These are phyloP conservation scores for Alsophila aescularia DNA, from an alignment of 2,888 invertebrate species.

Conservation along the genomic window DNA sequence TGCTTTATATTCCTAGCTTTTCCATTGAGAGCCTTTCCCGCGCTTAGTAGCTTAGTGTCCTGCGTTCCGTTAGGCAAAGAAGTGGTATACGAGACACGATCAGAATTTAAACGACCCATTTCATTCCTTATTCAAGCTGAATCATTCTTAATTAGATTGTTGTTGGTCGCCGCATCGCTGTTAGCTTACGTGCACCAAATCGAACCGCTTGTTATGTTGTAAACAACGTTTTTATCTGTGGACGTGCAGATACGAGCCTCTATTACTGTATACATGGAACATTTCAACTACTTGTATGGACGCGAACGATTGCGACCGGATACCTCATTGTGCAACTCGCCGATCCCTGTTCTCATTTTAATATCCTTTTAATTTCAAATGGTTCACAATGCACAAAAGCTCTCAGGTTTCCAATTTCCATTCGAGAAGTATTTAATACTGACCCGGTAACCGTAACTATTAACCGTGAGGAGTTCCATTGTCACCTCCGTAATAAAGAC, in stretches of 20 bases:
- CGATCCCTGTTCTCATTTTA: slow-evolving; percentile 50
- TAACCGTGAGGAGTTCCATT: slow-evolving; percentile 7
- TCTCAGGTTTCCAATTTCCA: slow-evolving; percentile 5
- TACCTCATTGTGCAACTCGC: slow-evolving; percentile 62
- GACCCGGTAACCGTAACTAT: background rate
- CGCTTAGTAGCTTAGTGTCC: slow-evolving; percentile 37
- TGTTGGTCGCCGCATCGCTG: slow-evolving; percentile 43
- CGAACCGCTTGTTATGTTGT: slow-evolving; percentile 45
- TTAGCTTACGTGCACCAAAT: slow-evolving; percentile 48
- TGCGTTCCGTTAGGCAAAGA: slow-evolving; percentile 54
- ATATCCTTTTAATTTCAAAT: slow-evolving; percentile 24
- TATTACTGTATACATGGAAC: slow-evolving; percentile 35
- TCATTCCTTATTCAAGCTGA: slow-evolving; percentile 54
- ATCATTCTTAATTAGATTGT: slow-evolving; percentile 59
- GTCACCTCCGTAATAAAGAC: background rate
- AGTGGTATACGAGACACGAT: slow-evolving; percentile 45
- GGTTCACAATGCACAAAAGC: slow-evolving; percentile 14
- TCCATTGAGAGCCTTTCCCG: background rate
- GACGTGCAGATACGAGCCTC: slow-evolving; percentile 49
- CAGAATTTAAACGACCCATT: slow-evolving; percentile 58
- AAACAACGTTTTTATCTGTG: slow-evolving; percentile 48
- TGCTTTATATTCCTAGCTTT: slow-evolving; percentile 12
- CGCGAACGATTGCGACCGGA: slow-evolving; percentile 61
- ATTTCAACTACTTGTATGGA: slow-evolving; percentile 36
- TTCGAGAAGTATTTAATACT: slow-evolving; percentile 8